phyloP scores from a whole-genome alignment of 2,888 invertebrate species.

The Encarsia formosa region DNA sequence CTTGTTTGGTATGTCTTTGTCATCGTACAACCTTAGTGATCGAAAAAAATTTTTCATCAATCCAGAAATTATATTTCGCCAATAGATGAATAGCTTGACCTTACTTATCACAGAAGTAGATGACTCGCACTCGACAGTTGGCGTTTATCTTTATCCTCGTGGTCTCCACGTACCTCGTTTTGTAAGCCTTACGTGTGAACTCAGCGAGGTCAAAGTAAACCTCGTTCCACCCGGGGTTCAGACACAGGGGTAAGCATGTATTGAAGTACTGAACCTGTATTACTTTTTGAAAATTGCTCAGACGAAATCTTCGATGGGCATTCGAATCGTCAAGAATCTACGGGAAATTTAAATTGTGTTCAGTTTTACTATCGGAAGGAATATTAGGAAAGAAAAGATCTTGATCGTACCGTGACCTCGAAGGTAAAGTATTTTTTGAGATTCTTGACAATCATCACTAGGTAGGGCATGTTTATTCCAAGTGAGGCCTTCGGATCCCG shows the following conservation, averaged over 20 bases:
- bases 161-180: slow-evolving; percentile 94
- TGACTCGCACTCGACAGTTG: slow-evolving; percentile 86
- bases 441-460: slow-evolving; percentile 94
- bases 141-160: slow-evolving; percentile 90
- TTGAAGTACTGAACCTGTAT: slow-evolving; percentile 95
- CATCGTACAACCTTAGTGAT: slow-evolving; percentile 15
- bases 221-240: slow-evolving; percentile 93
- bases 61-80: too few species aligned
- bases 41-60: too few species aligned
- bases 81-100: neutral
- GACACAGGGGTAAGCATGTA: slow-evolving; percentile 89
- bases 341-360: neutral
- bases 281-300: slow-evolving; percentile 93
- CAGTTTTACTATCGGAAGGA: neutral
- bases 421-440: slow-evolving; percentile 94
- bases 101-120: slow-evolving; percentile 71
- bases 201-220: slow-evolving; percentile 94
- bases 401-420: slow-evolving; percentile 80
- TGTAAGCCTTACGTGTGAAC: slow-evolving; percentile 89
- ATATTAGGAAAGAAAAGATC: neutral
- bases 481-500: slow-evolving; percentile 85
- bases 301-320: slow-evolving; percentile 77
- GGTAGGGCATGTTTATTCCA: slow-evolving; percentile 87
- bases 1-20: slow-evolving; percentile 21
- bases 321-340: slow-evolving; percentile 94